Conservation (phyloP, 2,113 vertebrate genomes). For the Chaenocephalus aceratus region DNA sequence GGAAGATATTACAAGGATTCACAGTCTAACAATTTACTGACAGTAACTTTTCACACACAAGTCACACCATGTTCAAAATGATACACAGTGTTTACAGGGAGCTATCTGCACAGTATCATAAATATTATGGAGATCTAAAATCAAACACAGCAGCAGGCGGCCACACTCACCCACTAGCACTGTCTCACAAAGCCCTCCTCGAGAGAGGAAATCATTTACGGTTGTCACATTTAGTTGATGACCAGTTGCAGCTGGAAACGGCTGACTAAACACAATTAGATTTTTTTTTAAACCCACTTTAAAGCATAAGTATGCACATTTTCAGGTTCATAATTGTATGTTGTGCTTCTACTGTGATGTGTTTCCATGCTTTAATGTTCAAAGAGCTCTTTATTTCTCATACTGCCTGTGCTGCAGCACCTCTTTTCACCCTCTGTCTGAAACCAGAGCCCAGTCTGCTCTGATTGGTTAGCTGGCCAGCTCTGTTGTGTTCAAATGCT, state of each 20-base stretch:
- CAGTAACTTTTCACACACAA: slow-evolving; percentile 29
- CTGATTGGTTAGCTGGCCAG: no score
- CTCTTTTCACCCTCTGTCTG: no score
- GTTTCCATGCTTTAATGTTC: no score
- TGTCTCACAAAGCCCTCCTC: not conserved
- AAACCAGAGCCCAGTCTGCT: no score
- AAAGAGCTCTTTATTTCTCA: no score
- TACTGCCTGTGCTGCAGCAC: no score
- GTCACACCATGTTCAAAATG: slow-evolving; percentile 51
- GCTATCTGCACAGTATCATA: slow-evolving; percentile 39
- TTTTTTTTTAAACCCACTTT: slow-evolving; percentile 17
- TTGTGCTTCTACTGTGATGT: no score
- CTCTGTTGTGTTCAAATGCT: no score
- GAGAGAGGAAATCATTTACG: slow-evolving; percentile 40
- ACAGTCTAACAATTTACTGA: not conserved
- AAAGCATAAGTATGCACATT: not conserved
- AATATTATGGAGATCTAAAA: slow-evolving; percentile 39
- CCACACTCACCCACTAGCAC: slow-evolving; percentile 13
- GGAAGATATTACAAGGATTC: slow-evolving; percentile 8
- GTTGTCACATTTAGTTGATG: slow-evolving; percentile 55
- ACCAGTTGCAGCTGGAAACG: slow-evolving; percentile 32
- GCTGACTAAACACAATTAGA: slow-evolving; percentile 35
- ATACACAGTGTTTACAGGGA: slow-evolving; percentile 53
- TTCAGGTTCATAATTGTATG: no score
- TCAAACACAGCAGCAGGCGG: slow-evolving; percentile 40